phyloP scores from a whole-genome alignment of 2,797 vertebrate genomes.

The Molossus molossus region DNA sequence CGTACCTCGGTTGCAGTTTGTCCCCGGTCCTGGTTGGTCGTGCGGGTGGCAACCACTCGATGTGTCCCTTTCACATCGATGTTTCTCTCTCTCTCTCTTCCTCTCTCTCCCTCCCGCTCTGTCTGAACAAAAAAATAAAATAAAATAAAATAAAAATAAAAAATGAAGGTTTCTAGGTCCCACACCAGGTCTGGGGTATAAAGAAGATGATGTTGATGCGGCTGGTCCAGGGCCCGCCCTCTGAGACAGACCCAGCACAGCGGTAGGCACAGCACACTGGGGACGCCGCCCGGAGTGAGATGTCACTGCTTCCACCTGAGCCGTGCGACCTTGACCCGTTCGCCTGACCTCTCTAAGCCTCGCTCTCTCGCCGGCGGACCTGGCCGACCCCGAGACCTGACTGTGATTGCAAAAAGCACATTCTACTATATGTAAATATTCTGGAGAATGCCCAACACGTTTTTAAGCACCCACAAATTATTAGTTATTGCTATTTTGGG shows the following conservation, averaged over 20 bases:
- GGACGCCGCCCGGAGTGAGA: neutral
- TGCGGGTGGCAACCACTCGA: too few species aligned
- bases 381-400: neutral
- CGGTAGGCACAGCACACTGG: rapidly evolving
- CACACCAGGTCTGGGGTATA: neutral
- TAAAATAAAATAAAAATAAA: too few species aligned
- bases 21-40: too few species aligned
- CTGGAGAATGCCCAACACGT: neutral
- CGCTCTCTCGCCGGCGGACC: neutral
- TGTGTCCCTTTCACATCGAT: too few species aligned
- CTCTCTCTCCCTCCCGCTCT: too few species aligned
- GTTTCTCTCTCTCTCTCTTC: too few species aligned
- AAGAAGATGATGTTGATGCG: rapidly evolving
- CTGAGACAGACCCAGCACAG: neutral
- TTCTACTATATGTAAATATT: neutral
- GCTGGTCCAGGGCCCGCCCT: neutral
- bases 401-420: neutral
- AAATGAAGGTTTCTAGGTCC: neutral
- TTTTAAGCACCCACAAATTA: neutral
- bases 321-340: neutral
- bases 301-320: neutral
- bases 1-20: too few species aligned
- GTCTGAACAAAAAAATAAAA: too few species aligned
- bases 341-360: neutral
- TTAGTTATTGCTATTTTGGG: neutral